These are phyloP conservation scores for Pluvialis apricaria DNA, from an alignment of 2,113 vertebrate genomes.

Conservation along the genomic window DNA sequence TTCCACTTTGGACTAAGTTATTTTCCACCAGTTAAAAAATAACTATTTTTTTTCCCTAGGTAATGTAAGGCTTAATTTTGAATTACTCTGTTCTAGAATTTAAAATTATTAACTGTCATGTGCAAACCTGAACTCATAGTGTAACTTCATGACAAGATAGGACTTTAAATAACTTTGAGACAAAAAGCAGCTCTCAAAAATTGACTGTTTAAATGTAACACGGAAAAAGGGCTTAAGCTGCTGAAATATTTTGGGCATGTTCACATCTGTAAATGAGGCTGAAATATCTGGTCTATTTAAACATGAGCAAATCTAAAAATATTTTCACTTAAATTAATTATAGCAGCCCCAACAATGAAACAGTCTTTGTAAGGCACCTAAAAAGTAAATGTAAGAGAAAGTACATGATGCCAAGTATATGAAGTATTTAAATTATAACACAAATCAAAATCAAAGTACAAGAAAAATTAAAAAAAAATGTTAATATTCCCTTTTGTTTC, in stretches of 20 bases:
- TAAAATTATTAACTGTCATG: not conserved
- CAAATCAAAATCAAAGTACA: not conserved
- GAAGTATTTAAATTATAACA: not conserved
- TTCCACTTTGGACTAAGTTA: not conserved
- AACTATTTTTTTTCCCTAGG: not conserved
- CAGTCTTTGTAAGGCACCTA: not conserved
- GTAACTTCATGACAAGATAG: not conserved
- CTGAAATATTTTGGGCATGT: slow-evolving; percentile 30
- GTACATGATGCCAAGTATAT: not conserved
- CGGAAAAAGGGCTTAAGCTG: not conserved
- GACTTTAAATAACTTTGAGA: slow-evolving; percentile 32
- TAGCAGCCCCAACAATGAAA: not conserved
- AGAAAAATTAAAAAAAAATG: not conserved
- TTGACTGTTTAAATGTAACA: not conserved
- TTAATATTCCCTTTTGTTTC: not conserved
- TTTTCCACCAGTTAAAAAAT: not conserved
- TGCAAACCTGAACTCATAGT: not conserved
- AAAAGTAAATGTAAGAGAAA: not conserved
- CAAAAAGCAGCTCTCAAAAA: slow-evolving; percentile 2
- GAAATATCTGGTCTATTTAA: slow-evolving; percentile 34
- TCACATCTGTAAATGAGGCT: slow-evolving; percentile 33
- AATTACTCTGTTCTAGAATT: not conserved
- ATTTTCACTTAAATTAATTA: not conserved
- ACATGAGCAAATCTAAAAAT: not conserved
- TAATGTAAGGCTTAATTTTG: not conserved